Evolutionary conservation across 2,888 invertebrate genomes (phyloP).

Genomic region (Eupithecia pulchellata): DNA sequence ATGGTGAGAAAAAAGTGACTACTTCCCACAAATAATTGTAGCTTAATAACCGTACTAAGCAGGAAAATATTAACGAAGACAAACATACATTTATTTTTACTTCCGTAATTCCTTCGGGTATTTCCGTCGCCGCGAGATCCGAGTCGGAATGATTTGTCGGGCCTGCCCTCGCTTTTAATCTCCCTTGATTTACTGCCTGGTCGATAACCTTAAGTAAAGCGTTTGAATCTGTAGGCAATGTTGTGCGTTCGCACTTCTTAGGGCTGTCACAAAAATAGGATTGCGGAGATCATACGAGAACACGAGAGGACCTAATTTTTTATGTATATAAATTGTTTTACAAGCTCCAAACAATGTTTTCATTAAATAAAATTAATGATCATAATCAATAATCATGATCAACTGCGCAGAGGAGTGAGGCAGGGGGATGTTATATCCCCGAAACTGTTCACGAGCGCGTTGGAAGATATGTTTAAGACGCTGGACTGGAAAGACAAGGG

Average conservation of each 20-base stretch:
- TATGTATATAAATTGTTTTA: too few species aligned
- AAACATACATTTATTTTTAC: conserved; percentile 18
- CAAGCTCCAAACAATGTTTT: too few species aligned
- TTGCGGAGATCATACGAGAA: too few species aligned
- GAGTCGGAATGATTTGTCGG: conserved; percentile 43
- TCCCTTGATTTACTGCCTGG: conserved; percentile 42
- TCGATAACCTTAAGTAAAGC: conserved; percentile 40
- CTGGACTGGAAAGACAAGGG: too few species aligned
- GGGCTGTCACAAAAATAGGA: conserved; percentile 23
- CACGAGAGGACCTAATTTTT: too few species aligned
- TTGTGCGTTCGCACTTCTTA: conserved; percentile 27
- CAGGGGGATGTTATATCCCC: too few species aligned
- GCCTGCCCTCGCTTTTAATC: conserved; percentile 37
- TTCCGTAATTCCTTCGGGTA: conserved; percentile 30
- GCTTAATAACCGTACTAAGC: background rate
- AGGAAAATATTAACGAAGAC: background rate
- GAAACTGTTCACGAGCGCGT: too few species aligned
- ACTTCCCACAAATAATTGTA: background rate
- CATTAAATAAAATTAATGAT: too few species aligned
- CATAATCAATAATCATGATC: too few species aligned
- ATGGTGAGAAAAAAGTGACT: background rate
- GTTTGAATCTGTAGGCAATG: conserved; percentile 28
- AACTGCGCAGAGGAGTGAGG: too few species aligned
- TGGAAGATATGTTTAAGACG: too few species aligned
- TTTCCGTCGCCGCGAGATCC: conserved; percentile 37